Evolutionary conservation across 2,797 vertebrate genomes (phyloP).

Genomic region (Enteromius radiatus): DNA sequence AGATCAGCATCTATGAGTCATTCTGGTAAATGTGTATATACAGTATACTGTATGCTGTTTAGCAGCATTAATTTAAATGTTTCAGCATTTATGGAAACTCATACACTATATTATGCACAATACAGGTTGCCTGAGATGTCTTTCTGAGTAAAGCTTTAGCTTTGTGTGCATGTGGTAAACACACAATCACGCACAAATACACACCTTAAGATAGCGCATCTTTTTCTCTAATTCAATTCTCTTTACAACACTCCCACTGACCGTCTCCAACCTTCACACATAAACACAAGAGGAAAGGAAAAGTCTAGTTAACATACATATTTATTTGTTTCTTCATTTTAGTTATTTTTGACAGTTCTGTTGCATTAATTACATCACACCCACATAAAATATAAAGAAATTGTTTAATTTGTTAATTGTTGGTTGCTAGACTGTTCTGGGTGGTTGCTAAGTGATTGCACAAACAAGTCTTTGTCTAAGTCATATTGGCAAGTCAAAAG

Average conservation of each 20-base stretch:
- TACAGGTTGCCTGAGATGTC: background rate
- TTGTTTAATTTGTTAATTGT: background rate
- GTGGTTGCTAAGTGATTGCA: background rate
- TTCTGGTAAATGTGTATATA: constrained; percentile 32
- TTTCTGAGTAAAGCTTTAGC: background rate
- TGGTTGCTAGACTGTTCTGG: background rate
- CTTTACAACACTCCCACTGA: constrained; percentile 85
- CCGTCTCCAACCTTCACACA: constrained; percentile 85
- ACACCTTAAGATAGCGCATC: constrained; percentile 87
- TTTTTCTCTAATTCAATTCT: constrained; percentile 89
- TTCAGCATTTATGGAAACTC: background rate
- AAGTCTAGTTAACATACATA: background rate
- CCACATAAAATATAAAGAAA: background rate
- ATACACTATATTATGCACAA: background rate
- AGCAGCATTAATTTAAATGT: background rate
- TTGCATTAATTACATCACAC: background rate
- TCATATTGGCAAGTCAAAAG: background rate
- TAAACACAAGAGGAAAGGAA: constrained; percentile 35
- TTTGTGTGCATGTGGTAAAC: background rate
- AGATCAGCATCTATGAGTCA: constrained; percentile 12
- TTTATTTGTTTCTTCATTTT: background rate
- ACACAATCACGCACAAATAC: background rate
- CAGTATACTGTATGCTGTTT: background rate
- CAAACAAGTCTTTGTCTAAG: background rate
- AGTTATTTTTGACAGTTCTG: background rate